Conservation (phyloP, 2,888 invertebrate genomes). For the Anarsia innoxiella region DNA sequence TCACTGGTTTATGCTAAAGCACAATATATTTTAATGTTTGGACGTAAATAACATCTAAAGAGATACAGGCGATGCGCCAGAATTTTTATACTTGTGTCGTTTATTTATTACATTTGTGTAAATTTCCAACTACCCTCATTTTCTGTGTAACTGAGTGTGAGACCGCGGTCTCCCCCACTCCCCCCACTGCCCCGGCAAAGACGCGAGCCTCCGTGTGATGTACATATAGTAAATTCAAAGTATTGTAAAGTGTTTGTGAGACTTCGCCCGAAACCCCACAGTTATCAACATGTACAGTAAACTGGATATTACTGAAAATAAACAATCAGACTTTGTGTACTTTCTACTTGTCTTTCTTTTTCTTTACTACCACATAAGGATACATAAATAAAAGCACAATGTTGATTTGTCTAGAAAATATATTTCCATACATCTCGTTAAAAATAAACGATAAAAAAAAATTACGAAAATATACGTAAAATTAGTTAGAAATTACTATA, state of each 20-base stretch:
- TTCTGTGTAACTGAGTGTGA: too few relatives aligned
- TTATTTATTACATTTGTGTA: too few relatives aligned
- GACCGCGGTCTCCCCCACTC: constrained; percentile 3
- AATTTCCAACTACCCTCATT: too few relatives aligned
- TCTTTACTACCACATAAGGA: constrained; percentile 1
- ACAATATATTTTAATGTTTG: too few relatives aligned
- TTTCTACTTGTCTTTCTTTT: constrained; percentile 41
- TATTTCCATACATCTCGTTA: constrained; percentile 61
- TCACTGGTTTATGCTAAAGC: too few relatives aligned
- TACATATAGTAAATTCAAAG: constrained; percentile 51
- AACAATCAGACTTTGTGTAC: constrained; percentile 66
- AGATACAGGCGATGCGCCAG: too few relatives aligned
- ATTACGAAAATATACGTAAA: too few relatives aligned
- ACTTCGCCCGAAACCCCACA: constrained; percentile 20
- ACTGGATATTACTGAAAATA: constrained; percentile 50
- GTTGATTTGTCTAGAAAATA: constrained; percentile 67
- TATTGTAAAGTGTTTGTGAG: constrained; percentile 25
- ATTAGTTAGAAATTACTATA: too few relatives aligned
- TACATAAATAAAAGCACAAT: constrained; percentile 22
- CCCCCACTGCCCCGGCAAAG: constrained; percentile 12
- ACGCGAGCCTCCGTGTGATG: constrained; percentile 8
- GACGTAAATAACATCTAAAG: too few relatives aligned
- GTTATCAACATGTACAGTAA: constrained; percentile 41
- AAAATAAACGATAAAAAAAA: constrained; percentile 46
- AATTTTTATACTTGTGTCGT: too few relatives aligned